Evolutionary conservation across 2,888 invertebrate species (phyloP).

Genomic region (Sminthurinus aureus): DNA sequence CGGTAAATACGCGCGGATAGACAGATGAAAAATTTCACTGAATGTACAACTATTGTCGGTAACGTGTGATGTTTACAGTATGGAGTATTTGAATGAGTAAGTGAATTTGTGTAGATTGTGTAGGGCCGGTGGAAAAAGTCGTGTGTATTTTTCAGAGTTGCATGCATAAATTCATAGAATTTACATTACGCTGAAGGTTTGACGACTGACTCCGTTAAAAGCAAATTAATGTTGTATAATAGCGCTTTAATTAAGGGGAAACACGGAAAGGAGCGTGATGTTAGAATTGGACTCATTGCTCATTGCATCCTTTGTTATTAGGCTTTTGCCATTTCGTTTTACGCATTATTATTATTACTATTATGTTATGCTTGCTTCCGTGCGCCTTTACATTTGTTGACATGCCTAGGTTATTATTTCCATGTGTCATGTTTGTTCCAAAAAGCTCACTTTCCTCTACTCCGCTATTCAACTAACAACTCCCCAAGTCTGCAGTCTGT

Average conservation of each 20-base stretch:
- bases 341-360: conserved; percentile 12
- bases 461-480: background rate
- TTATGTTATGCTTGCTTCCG: background rate
- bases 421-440: conserved; percentile 7
- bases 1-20: too few species aligned
- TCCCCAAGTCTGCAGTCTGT: background rate
- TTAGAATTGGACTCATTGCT: conserved; percentile 9
- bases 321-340: conserved; percentile 5
- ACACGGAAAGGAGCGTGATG: conserved; percentile 44
- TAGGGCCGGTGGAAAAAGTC: background rate
- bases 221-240: conserved; percentile 49
- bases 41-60: background rate
- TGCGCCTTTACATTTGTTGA: conserved; percentile 17
- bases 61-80: background rate
- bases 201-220: conserved; percentile 44
- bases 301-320: conserved; percentile 3
- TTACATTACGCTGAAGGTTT: conserved; percentile 11
- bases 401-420: conserved; percentile 15
- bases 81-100: background rate
- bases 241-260: conserved; percentile 45
- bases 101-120: background rate
- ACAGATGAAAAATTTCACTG: background rate
- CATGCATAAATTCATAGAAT: conserved; percentile 20
- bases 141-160: conserved; percentile 3
- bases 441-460: background rate